Evolutionary conservation across 2,888 invertebrate species (phyloP).

Genomic region (Cryptocheilus praepositus): DNA sequence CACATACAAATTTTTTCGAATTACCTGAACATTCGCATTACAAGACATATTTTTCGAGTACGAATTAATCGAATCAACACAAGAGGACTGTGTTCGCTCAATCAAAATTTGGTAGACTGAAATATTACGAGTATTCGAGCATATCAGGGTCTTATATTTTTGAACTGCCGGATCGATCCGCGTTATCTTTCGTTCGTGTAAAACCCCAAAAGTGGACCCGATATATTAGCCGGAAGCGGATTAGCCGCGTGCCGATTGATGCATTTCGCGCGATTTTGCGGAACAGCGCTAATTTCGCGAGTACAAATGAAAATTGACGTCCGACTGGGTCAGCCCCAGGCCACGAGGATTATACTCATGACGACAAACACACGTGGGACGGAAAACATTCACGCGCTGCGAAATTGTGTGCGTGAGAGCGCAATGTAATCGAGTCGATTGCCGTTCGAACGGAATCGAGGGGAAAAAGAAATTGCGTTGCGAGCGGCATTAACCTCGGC

Average conservation of each 20-base stretch:
- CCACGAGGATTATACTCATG: not conserved
- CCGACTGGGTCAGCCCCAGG: not conserved
- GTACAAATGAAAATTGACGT: slow-evolving; percentile 57
- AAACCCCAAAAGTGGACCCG: no score
- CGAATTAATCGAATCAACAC: no score
- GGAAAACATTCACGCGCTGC: slow-evolving; percentile 40
- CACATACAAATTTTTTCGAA: no score
- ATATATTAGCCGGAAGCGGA: slow-evolving; percentile 45
- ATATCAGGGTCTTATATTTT: no score
- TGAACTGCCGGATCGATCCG: no score
- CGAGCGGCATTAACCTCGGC: slow-evolving; percentile 20
- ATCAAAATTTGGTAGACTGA: no score
- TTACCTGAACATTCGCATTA: no score
- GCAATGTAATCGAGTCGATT: slow-evolving; percentile 49
- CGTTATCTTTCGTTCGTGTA: no score
- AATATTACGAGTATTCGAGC: no score
- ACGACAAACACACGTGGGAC: not conserved
- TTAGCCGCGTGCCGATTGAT: slow-evolving; percentile 50
- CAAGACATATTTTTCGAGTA: no score
- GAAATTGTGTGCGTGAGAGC: slow-evolving; percentile 36
- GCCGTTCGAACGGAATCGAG: slow-evolving; percentile 19
- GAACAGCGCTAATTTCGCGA: slow-evolving; percentile 49
- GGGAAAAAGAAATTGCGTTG: slow-evolving; percentile 20
- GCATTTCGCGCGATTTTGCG: slow-evolving; percentile 44
- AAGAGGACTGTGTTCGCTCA: no score